These are phyloP conservation scores for Sebastes minor DNA, from an alignment of 2,797 vertebrate species.

Conservation along the genomic window DNA sequence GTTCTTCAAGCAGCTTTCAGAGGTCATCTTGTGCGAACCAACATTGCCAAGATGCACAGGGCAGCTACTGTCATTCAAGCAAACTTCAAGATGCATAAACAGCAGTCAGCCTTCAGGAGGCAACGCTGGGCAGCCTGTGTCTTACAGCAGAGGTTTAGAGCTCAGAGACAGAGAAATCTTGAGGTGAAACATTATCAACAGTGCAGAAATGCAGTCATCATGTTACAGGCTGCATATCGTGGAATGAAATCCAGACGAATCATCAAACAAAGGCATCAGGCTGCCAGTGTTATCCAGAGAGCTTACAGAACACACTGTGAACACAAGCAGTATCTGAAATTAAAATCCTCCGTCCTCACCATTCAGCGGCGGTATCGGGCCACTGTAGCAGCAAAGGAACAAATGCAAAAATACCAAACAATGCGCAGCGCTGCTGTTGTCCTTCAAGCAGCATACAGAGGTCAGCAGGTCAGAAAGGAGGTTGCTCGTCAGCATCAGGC, in stretches of 20 bases:
- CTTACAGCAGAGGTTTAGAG: slow-evolving; percentile 45
- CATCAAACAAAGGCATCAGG: slow-evolving; percentile 8
- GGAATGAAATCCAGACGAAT: slow-evolving; percentile 34
- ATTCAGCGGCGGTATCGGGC: slow-evolving; percentile 43
- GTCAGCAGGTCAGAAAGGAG: slow-evolving; percentile 10
- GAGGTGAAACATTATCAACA: neutral
- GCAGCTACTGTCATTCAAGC: slow-evolving; percentile 51
- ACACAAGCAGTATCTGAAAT: neutral
- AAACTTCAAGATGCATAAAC: slow-evolving; percentile 14
- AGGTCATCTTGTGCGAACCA: slow-evolving; percentile 6
- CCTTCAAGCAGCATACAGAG: slow-evolving; percentile 37
- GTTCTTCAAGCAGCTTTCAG: slow-evolving; percentile 45
- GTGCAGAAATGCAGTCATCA: neutral
- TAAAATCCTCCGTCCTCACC: neutral
- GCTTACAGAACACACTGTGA: slow-evolving; percentile 19
- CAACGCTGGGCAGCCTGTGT: slow-evolving; percentile 35
- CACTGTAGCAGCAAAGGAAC: neutral
- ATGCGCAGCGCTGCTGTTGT: neutral
- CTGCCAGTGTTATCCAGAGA: slow-evolving; percentile 55
- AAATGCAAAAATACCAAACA: neutral
- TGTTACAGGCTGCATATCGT: slow-evolving; percentile 68
- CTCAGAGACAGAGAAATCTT: neutral
- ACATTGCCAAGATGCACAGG: slow-evolving; percentile 22
- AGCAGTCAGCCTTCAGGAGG: slow-evolving; percentile 15
- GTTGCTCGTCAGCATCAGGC: slow-evolving; percentile 8